Percentiles rank a stretch among this genome's conserved stretches.
phyloP scores from a whole-genome alignment of 2,888 invertebrate species.

The Hedya salicella region DNA sequence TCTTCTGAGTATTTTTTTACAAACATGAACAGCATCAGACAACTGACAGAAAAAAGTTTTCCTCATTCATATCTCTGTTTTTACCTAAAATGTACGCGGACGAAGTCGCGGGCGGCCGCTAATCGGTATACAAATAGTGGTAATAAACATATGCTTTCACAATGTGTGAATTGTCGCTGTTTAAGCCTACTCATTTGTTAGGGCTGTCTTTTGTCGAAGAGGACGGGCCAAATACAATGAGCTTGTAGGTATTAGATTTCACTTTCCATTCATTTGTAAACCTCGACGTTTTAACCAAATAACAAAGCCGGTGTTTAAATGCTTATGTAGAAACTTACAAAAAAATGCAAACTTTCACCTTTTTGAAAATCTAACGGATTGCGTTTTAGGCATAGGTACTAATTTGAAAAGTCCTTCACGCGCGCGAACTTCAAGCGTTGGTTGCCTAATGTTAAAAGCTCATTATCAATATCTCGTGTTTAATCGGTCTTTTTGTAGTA shows the following conservation, averaged over 20 bases:
- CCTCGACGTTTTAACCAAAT: conserved; percentile 59
- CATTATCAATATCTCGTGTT: too few relatives aligned
- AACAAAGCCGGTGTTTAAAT: conserved; percentile 5
- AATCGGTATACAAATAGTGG: too few relatives aligned
- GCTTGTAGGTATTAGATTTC: conserved; percentile 75
- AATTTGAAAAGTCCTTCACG: neutral
- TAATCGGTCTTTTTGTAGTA: too few relatives aligned
- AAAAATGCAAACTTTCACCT: conserved; percentile 29
- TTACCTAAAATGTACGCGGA: too few relatives aligned
- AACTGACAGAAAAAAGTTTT: too few relatives aligned
- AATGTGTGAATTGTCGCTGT: neutral
- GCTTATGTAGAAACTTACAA: neutral
- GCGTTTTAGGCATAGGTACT: neutral
- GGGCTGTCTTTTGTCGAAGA: conserved; percentile 1
- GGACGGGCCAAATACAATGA: conserved; percentile 50
- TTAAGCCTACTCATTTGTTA: neutral
- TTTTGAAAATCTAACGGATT: neutral
- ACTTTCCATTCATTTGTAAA: conserved; percentile 76
- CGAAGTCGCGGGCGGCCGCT: too few relatives aligned
- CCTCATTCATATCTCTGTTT: too few relatives aligned
- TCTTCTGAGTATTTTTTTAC: too few relatives aligned
- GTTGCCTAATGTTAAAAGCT: too few relatives aligned
- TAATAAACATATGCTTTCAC: too few relatives aligned
- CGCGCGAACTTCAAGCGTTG: too few relatives aligned
- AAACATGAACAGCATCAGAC: too few relatives aligned